Conservation (phyloP, 1,140 invertebrate species). For the Geopemphigus sp. region DNA sequence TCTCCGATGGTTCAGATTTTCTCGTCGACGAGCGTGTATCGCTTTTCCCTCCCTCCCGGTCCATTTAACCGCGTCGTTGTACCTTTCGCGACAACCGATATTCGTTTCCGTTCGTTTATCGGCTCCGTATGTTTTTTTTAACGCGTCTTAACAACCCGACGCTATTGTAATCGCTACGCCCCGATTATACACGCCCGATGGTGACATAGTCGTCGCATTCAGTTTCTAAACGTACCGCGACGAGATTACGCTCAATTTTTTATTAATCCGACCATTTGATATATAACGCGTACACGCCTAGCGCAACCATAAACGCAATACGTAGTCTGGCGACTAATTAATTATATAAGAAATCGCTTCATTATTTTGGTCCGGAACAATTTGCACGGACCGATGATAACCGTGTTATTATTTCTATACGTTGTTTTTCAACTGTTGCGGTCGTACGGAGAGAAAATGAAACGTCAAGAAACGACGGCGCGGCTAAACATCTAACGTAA, state of each 20-base stretch:
- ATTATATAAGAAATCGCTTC: not conserved
- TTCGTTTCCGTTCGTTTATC: no score
- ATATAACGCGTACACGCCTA: not conserved
- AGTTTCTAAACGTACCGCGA: not conserved
- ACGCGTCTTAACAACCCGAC: no score
- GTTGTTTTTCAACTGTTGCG: conserved; percentile 8
- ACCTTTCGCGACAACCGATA: not conserved
- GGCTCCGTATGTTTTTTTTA: no score
- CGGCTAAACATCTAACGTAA: not conserved
- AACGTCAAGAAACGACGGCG: not conserved
- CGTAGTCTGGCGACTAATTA: not conserved
- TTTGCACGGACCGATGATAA: not conserved
- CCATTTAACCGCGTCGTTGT: no score
- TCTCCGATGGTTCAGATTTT: conserved; percentile 25
- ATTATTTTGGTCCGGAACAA: not conserved
- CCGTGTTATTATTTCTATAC: not conserved
- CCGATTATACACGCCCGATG: not conserved
- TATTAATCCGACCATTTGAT: not conserved
- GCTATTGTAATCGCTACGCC: not conserved
- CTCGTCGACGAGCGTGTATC: not conserved
- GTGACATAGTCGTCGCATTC: not conserved
- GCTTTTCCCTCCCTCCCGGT: no score
- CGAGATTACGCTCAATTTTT: conserved; percentile 25
- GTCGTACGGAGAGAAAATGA: not conserved
- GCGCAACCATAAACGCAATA: not conserved